phyloP scores from a whole-genome alignment of 2,888 invertebrate species.

The Nomada fucata region DNA sequence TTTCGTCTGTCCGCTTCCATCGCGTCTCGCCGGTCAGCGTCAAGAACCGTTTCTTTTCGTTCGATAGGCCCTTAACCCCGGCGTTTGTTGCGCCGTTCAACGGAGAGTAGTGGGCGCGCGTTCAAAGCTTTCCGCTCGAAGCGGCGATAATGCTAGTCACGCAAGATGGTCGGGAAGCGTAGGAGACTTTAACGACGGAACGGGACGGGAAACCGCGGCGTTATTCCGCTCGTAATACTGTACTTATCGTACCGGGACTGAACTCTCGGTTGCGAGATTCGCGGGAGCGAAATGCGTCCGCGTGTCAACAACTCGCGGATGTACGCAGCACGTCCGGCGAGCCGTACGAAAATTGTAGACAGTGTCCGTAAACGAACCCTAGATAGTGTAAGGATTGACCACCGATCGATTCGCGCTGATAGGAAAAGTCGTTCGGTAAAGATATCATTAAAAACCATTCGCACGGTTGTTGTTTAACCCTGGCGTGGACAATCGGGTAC shows the following conservation, averaged over 20 bases:
- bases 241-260: slow-evolving; percentile 26
- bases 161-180: slow-evolving; percentile 12
- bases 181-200: slow-evolving; percentile 27
- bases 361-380: neutral
- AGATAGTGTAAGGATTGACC: neutral
- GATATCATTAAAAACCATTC: neutral
- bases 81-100: neutral
- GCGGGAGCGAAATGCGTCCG: slow-evolving; percentile 3
- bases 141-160: slow-evolving; percentile 42
- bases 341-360: neutral
- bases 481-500: no score
- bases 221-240: slow-evolving; percentile 18
- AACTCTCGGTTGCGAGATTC: slow-evolving; percentile 25
- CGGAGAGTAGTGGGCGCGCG: slow-evolving; percentile 6
- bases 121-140: slow-evolving; percentile 20
- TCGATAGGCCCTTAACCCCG: slow-evolving; percentile 22
- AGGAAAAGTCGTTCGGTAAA: slow-evolving; percentile 20
- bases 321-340: neutral
- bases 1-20: slow-evolving; percentile 27
- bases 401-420: neutral
- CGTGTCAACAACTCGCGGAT: slow-evolving; percentile 18
- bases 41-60: slow-evolving; percentile 28
- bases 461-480: no score
- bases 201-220: slow-evolving; percentile 11
- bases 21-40: slow-evolving; percentile 24